These are phyloP conservation scores for Agrochola lota DNA, from an alignment of 2,888 invertebrate genomes.

Conservation along the genomic window DNA sequence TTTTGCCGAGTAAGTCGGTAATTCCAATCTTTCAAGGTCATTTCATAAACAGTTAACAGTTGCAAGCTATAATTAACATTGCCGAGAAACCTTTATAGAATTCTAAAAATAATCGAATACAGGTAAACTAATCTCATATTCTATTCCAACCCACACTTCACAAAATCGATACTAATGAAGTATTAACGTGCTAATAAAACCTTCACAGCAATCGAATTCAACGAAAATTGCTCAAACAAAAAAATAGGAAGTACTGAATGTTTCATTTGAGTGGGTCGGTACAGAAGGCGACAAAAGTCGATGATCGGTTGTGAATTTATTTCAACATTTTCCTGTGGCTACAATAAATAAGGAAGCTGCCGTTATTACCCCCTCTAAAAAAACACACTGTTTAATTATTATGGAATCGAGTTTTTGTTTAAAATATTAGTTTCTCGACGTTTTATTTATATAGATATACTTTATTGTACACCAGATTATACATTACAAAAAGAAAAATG, in stretches of 20 bases:
- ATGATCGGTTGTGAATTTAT: neutral
- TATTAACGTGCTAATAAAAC: constrained; percentile 57
- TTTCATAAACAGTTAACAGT: neutral
- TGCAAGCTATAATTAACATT: neutral
- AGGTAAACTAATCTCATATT: constrained; percentile 32
- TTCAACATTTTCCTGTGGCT: neutral
- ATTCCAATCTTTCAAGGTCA: neutral
- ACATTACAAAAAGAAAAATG: too few relatives aligned
- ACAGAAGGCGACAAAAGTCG: constrained; percentile 1
- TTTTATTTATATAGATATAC: too few relatives aligned
- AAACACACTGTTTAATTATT: neutral
- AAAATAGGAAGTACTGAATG: constrained; percentile 50
- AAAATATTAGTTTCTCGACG: too few relatives aligned
- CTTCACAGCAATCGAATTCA: constrained; percentile 40
- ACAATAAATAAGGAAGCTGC: neutral
- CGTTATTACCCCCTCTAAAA: neutral
- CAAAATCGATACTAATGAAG: constrained; percentile 59
- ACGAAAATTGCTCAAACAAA: constrained; percentile 56
- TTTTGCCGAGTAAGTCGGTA: too few relatives aligned
- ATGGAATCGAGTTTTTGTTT: neutral
- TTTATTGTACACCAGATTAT: too few relatives aligned
- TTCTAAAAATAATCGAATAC: constrained; percentile 28
- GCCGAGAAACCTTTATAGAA: neutral
- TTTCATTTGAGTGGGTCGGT: constrained; percentile 42
- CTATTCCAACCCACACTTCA: constrained; percentile 35